phyloP scores from a whole-genome alignment of 2,888 invertebrate genomes.

The Platycheirus albimanus region DNA sequence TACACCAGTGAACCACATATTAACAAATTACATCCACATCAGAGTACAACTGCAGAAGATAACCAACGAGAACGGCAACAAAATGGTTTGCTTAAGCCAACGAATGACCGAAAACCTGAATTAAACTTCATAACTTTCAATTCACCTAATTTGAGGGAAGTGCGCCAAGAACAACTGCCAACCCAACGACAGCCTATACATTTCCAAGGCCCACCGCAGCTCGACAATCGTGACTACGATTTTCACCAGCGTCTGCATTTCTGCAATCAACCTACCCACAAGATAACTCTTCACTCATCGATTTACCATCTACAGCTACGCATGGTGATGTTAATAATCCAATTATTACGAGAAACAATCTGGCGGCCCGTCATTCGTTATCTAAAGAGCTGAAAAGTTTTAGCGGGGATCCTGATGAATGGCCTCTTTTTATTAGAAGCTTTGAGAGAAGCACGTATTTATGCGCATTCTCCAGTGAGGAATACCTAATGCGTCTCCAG shows the following conservation, averaged over 20 bases:
- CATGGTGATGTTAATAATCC: not conserved
- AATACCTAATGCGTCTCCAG: not conserved
- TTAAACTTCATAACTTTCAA: too few species aligned
- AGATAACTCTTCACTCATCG: not conserved
- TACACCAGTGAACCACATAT: too few species aligned
- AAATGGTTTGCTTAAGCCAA: too few species aligned
- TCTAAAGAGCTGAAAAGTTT: slow-evolving; percentile 1
- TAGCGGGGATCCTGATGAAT: slow-evolving; percentile 46
- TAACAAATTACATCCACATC: too few species aligned
- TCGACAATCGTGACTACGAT: not conserved
- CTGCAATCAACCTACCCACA: slow-evolving; percentile 4
- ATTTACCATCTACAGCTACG: not conserved
- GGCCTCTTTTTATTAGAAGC: slow-evolving; percentile 62
- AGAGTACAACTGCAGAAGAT: too few species aligned
- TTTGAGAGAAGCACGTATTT: slow-evolving; percentile 43
- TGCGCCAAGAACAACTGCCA: too few species aligned
- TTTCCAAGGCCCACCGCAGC: not conserved
- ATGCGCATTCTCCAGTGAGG: slow-evolving; percentile 10
- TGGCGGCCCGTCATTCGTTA: not conserved
- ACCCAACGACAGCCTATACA: slow-evolving; percentile 5
- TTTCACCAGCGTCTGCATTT: slow-evolving; percentile 7
- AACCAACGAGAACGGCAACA: too few species aligned
- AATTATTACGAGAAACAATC: not conserved
- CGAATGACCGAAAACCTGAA: too few species aligned
- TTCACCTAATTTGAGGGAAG: too few species aligned